Base-by-base conservation (phyloP, 2,888 invertebrate genomes). In the Amorpha juglandis region DNA sequence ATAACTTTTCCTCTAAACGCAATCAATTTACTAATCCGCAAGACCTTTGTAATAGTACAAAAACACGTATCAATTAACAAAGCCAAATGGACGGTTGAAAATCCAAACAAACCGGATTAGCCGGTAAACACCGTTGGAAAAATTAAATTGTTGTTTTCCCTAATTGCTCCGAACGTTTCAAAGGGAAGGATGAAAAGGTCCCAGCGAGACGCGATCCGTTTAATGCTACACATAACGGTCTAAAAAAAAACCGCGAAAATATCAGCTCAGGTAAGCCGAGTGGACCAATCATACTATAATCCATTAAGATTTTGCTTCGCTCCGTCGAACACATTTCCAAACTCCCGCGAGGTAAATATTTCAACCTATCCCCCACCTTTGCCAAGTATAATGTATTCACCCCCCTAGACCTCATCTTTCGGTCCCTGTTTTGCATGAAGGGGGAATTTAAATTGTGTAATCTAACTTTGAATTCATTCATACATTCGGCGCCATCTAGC, bases 381-480 rank as follows among this genome's bases (percentile, higher is more conserved):
- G 78, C 76, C 75, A 80, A 78, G 84, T 85, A 86, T 92, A 91
- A 92, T 92, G 84, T 92, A 92, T 91, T 91, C 80, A 77, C 83
- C 88, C 89, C 27, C 88, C 86, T 82, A 90, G 84, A 90, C 92
- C 92, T 92, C 92, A 92, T 91, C 92, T 90, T 91, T 90, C 84
- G 86, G 79, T 83, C 89, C 92, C 92, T 92, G 90, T 92, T 93
- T 93, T 92, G 92, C 93, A 93, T 93, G 89, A 91, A 90, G 91
- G 91, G 91, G 88, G 91, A 92, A 92, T 92, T 93, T 93, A 93
- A 93, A 93, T 93, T 92, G 91, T 92, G 91, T 93, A 92, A 93
- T 93, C 92, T 92, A 93, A 93, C 93, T 93, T 93, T 93, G 91
- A 93, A 93, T 92, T 93, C 93, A 93, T 92, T 93, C 92, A 93